Percentiles rank a stretch among this genome's conserved stretches.
phyloP scores from a whole-genome alignment of 2,113 vertebrate genomes.

The Empidonax alnorum region DNA sequence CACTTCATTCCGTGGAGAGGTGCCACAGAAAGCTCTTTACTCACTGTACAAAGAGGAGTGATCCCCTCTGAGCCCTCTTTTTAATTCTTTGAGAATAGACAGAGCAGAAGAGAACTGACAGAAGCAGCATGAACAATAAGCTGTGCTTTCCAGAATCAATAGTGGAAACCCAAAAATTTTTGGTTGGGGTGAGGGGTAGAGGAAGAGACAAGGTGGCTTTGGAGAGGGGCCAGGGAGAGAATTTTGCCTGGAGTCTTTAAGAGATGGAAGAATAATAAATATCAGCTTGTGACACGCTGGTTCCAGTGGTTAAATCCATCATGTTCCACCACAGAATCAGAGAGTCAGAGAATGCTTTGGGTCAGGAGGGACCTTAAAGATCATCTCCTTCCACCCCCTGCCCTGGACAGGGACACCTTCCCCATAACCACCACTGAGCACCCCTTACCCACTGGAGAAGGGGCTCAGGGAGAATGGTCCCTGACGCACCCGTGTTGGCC shows the following conservation, averaged over 20 bases:
- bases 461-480: not conserved
- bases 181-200: not conserved
- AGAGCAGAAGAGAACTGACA: slow-evolving; percentile 34
- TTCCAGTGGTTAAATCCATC: not conserved
- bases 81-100: not conserved
- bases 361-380: not conserved
- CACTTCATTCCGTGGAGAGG: not conserved
- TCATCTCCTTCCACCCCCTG: not conserved
- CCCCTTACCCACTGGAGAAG: rapidly evolving
- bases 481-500: not conserved
- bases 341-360: not conserved
- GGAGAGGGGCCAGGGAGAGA: not conserved
- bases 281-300: not conserved
- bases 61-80: slow-evolving; percentile 17
- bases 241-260: not conserved
- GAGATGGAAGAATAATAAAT: not conserved
- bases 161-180: not conserved
- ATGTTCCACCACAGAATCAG: not conserved
- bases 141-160: not conserved
- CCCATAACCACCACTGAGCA: not conserved
- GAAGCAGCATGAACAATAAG: not conserved
- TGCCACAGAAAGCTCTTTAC: not conserved
- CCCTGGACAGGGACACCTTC: not conserved
- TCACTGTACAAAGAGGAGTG: not conserved
- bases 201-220: not conserved